Base-by-base conservation (phyloP, 1,140 invertebrate species). In the Tribolium castaneum region DNA sequence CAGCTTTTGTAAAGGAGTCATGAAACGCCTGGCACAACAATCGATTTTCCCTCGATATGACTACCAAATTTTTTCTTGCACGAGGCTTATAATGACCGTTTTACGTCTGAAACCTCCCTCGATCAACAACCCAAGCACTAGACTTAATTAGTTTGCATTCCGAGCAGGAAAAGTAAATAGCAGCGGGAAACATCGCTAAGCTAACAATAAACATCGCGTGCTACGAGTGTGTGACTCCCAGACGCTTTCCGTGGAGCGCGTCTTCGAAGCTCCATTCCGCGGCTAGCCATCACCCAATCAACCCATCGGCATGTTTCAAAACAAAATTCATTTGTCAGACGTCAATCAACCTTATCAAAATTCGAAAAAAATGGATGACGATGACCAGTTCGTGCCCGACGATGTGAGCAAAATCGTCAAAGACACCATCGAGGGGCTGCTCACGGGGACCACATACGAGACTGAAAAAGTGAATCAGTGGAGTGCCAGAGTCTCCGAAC, bases 361-460 rank as follows among this genome's bases (percentile, higher is more conserved):
- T 77, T 75, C 66, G 16, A 30, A 12, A 6, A 81, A 75, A 75
- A 83, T 83, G 82, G 85, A 86, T 74, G 86, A 86, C 10, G 85
- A 84, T 14, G 83, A 84, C 62, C 83, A 83, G 54, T 87, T 87
- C 76, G 80, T 86, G 25, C 83, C 84, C 9, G 86, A 87, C 13
- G 97, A 99, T 90, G 97, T 99, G 7, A 98, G 95, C 86, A 97
- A 96, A 88, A 97, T 98, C 81, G 98, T 99, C 70, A 99, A 99
- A 89, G 97, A 98, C 89, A 96, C 96, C 9, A 96, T 99, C 81
- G 98, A 99, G 89, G 93, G 93, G 79, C 93, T 94, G 13, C 98
- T 99, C 79, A 97, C 97, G 52, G 96, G 96, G 49, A 98, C 97
- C 86, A 92, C 93, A 3, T 99, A 99, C 88, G 94, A 96, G 84